Evolutionary conservation across 2,797 vertebrate species (phyloP), one percentile per base, ranked within the genome.

Genomic region (Kryptopterus vitreolus): DNA sequence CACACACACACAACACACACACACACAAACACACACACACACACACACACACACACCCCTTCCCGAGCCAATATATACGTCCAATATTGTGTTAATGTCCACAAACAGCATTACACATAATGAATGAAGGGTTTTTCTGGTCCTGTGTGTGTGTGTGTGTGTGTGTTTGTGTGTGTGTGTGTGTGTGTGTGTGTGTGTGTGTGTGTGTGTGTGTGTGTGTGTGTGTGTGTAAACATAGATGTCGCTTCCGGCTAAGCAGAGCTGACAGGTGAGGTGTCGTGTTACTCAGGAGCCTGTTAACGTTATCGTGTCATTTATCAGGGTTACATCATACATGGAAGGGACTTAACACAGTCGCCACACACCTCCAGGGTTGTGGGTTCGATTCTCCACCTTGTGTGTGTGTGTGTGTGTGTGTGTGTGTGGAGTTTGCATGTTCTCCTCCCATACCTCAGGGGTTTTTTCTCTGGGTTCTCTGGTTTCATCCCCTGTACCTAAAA

Each of bases 231-330:
- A 50, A 88, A 81, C 71, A 83, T 43, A 81, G 85, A 91, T 73
- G 83, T 87, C 83, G 87, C 85, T 89, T 86, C 90, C 86, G 84
- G 83, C 81, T 83, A 80, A 86, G 88, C 71, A 12, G 55, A 38
- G 6, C 79, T 89, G 90, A 91, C 88, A 86, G 78, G 48, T 79
- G 85, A 90, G 88, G 88, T 88, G 76, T 91, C 65, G 16, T 3
- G 65, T 24, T 71, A 31, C 46, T 31, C 48, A 53, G 50, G 29
- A 35, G 4, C 20, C 16, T 52, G 68, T 29, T 70, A 22, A 35
- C 7, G 15, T 24, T 43, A 48, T 24, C 7, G 26, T 1, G 3
- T 15, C 33, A 63, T 71, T 81, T 24, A 62, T 82, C 59, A 35
- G 59, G 66, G 31, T 46, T 18, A 20, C 53, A 26, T 59, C 24